Evolutionary conservation across 2,888 invertebrate genomes (phyloP), one percentile per base, ranked within the genome.

Genomic region (Belgica antarctica): DNA sequence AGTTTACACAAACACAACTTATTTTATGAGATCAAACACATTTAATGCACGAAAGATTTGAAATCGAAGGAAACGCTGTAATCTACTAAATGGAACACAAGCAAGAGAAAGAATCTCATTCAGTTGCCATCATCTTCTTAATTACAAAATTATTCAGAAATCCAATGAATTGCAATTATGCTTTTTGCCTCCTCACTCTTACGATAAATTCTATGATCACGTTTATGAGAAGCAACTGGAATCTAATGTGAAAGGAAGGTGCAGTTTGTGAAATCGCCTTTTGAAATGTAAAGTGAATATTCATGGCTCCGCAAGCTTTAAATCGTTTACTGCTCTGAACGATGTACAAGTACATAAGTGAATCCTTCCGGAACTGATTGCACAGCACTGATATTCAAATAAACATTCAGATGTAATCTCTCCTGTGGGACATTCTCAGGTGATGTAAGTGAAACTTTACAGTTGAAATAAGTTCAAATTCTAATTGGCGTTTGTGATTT

Each of bases 111-210:
- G 41, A 41, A 41, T 41, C 41, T 3, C 15, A 41, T 41, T 41
- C 41, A 41, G 41, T 12, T 52, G 7, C 22, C 52, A 52, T 19
- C 52, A 22, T 52, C 52, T 19, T n/a, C 22, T 22, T 52, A 52
- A 52, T 52, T 52, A 52, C 52, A 52, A 52, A 52, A 52, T 52
- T 52, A 52, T 52, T 52, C 52, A 52, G 17, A 52, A 41, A 52
- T 52, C 52, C 19, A 8, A 52, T 52, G 22, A 52, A 52, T 52
- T 52, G 22, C 52, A 22, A 22, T 52, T 52, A 52, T 52, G 52
- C 22, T 52, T 52, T 22, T 22, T n/a, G n/a, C 41, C 41, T n/a
- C 41, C 41, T 15, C 8, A n/a, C 41, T 41, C 2, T 15, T 41
- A n/a, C 41, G n/a, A 22, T 52, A 52, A 52, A 52, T 52, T 52